Base-by-base conservation (phyloP, 2,797 vertebrate genomes). In the Neosilurus mollespiculum region DNA sequence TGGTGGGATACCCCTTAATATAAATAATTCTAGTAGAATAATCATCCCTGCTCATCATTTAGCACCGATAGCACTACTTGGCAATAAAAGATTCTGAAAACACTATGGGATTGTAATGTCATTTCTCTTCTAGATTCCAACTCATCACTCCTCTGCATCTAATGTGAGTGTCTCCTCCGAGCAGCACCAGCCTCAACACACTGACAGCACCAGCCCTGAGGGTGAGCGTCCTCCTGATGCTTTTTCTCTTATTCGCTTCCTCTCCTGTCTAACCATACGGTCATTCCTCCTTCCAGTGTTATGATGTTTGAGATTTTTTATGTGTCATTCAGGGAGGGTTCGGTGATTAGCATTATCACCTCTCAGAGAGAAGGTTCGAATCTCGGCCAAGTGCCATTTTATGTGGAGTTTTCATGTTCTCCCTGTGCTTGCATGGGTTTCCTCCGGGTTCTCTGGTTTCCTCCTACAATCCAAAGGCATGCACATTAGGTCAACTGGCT, bases 121-220 rank as follows among this genome's bases (percentile, higher is more conserved):
- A 4, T 34, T 67, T 81, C 26, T 37, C 80, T 83, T 80, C 26
- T 89, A 99, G 97, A 93, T 96, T 83, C 92, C 94, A 87, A 90
- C 92, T 0, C 95, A 95, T 66, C 94, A 95, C 86, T 91, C 91
- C 72, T 96, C 95, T 30, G 92, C 92, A 12, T 92, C 95, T 83
- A 97, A 95, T 86, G 93, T 96, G 83, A 97, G 97, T 0, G 94
- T 96, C 26, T 94, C 95, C 0, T 88, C 94, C 67, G 96, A 95
- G 69, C 90, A 91, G 86, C 88, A 91, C 81, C 91, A 90, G 82
- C 91, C 43, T 78, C 77, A 92, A 81, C 85, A 93, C 30, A 92
- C 89, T 20, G 93, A 85, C 64, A 95, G 91, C 77, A 87, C 94
- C 83, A 97, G 95, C 89, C 96, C 96, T 0, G 97, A 99, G 95